Base-by-base conservation (phyloP, 2,888 invertebrate species). In the Luffia ferchaultella region DNA sequence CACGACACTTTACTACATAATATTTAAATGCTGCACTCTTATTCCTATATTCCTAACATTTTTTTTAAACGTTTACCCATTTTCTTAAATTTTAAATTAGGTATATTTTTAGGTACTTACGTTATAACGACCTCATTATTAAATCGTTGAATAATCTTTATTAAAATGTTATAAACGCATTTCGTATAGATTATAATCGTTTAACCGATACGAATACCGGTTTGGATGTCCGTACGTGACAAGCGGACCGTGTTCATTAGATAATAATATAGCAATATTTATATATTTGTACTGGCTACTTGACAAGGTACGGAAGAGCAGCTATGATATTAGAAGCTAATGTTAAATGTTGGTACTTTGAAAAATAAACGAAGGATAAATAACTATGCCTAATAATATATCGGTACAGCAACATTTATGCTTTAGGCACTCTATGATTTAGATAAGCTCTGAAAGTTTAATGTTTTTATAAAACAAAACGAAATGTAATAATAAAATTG, bases 141-240 rank as follows among this genome's bases (percentile, higher is more conserved):
- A 20, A 43, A 42, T 43, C 43, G n/a, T 42, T 42, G 42, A 12
- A 2, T 18, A 1, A 2, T 19, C 15, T 48, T 48, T 42, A 59
- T 62, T 59, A 61, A 53, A 52, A 30, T 7, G 3, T 30, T 30
- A 30, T 30, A 30, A 30, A 30, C 30, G 3, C 12, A 30, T 12
- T 7, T 30, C 30, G 30, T 30, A 30, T 30, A 3, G 30, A 30
- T 30, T 30, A 30, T 30, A 7, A 30, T 30, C 30, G 30, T 30
- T 3, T 30, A 30, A 7, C 12, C 30, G 30, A 30, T 30, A 12
- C 30, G 12, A 12, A 30, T 3, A 30, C 30, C 30, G 30, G 30
- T 30, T 30, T 30, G 5, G 5, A 3, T 3, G 5, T 3, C 30
- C 30, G 30, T 30, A 30, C 30, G 30, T 3, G 30, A 3, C 30